phyloP scores from a whole-genome alignment of 2,113 vertebrate species.

The Neogale vison region DNA sequence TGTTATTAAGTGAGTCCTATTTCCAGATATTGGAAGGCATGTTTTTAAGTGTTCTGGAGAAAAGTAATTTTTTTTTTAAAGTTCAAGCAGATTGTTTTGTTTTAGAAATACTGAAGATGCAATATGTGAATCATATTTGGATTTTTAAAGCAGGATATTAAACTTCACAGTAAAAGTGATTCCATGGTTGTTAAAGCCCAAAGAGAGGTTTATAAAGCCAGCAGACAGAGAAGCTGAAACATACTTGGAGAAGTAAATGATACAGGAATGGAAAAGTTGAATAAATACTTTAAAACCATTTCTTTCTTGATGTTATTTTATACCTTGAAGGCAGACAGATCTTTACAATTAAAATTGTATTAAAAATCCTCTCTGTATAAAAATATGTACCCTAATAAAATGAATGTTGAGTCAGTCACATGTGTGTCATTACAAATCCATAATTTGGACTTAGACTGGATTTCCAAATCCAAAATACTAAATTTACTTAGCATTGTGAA shows the following conservation, averaged over 20 bases:
- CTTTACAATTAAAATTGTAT: constrained; percentile 57
- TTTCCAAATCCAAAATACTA: constrained; percentile 14
- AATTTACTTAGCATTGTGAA: constrained; percentile 17
- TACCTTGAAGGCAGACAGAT: constrained; percentile 34
- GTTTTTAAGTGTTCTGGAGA: constrained; percentile 39
- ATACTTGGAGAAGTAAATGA: constrained; percentile 35
- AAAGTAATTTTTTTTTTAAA: constrained; percentile 13
- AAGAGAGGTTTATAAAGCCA: constrained; percentile 44
- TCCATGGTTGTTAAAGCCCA: constrained; percentile 14
- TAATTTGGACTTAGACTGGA: constrained; percentile 40
- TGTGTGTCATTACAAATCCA: constrained; percentile 2
- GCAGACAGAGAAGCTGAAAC: constrained; percentile 20
- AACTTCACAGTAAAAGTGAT: constrained; percentile 28
- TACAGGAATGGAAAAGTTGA: constrained; percentile 36
- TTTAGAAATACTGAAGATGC: constrained; percentile 51
- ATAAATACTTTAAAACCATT: background rate
- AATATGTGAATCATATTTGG: constrained; percentile 59
- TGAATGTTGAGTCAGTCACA: constrained; percentile 12
- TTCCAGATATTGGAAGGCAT: constrained; percentile 20
- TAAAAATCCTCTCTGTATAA: constrained; percentile 32
- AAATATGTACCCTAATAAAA: constrained; percentile 48
- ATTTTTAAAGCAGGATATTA: constrained; percentile 59
- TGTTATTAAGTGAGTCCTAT: constrained; percentile 4
- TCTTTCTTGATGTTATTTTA: constrained; percentile 34
- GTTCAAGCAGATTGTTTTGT: constrained; percentile 49